Conservation (phyloP, 2,888 invertebrate genomes). For the Acrobasis consociella region DNA sequence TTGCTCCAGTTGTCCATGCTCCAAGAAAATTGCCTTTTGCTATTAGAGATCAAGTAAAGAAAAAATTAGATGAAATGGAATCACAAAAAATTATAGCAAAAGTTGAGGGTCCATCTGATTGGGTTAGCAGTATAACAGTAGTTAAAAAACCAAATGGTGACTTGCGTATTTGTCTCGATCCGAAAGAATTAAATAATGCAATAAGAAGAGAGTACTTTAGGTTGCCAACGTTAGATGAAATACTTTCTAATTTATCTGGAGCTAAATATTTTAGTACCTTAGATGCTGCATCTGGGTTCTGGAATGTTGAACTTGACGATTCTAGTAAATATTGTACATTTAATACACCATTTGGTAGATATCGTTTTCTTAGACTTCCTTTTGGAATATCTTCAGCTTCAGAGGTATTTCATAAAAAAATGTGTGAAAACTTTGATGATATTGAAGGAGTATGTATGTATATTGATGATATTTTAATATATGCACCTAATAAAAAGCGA, state of each 20-base stretch:
- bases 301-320: conserved; percentile 25
- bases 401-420: conserved; percentile 7
- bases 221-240: conserved; percentile 29
- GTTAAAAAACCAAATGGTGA: conserved; percentile 11
- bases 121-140: conserved; percentile 29
- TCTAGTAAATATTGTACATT: conserved; percentile 25
- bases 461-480: conserved; percentile 30
- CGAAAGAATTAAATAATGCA: conserved; percentile 28
- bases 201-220: conserved; percentile 30
- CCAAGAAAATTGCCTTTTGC: conserved; percentile 25
- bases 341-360: conserved; percentile 25
- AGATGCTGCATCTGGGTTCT: conserved; percentile 24
- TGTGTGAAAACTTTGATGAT: conserved; percentile 25
- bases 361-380: conserved; percentile 28
- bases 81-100: conserved; percentile 25
- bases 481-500: conserved; percentile 13
- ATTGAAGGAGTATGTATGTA: conserved; percentile 41
- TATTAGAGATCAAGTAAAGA: conserved; percentile 9
- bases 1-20: conserved; percentile 23
- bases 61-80: conserved; percentile 8
- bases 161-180: conserved; percentile 15
- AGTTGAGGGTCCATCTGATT: conserved; percentile 31
- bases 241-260: conserved; percentile 26
- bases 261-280: conserved; percentile 27
- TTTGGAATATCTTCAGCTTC: conserved; percentile 33